These are phyloP conservation scores for Lycia hirtaria DNA, from an alignment of 2,888 invertebrate genomes.

Conservation along the genomic window DNA sequence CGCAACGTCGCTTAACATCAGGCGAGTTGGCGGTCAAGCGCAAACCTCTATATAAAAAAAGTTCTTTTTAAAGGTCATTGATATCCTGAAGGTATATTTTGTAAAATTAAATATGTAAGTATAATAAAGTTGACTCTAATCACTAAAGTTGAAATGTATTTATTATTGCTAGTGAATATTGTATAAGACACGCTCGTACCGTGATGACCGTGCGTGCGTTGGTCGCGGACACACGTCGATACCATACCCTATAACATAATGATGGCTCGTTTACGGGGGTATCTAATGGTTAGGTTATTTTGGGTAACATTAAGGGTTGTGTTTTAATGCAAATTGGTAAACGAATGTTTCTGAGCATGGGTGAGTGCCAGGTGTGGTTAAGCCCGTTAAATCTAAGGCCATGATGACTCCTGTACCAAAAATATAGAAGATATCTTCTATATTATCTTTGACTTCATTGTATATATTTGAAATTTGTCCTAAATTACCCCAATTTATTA, in stretches of 20 bases:
- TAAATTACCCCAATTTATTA: no score
- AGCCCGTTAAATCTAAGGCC: no score
- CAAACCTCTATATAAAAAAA: no score
- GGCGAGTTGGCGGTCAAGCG: no score
- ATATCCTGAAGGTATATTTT: no score
- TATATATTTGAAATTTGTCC: no score
- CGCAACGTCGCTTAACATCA: background rate
- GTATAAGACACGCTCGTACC: constrained; percentile 13
- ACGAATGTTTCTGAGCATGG: background rate
- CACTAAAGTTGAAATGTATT: constrained; percentile 16
- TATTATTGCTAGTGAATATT: constrained; percentile 27
- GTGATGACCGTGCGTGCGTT: constrained; percentile 16
- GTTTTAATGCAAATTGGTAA: constrained; percentile 5
- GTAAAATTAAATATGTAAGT: background rate
- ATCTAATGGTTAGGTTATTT: constrained; percentile 36
- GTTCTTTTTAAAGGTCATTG: no score
- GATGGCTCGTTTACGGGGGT: constrained; percentile 33
- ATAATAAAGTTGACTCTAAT: constrained; percentile 6
- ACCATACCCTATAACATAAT: constrained; percentile 29
- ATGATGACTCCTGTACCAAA: no score
- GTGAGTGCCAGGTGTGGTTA: no score
- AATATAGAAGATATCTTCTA: no score
- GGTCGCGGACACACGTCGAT: constrained; percentile 20
- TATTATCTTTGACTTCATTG: no score
- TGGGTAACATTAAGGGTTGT: constrained; percentile 33